These are phyloP conservation scores for Pristionchus mayeri DNA, from an alignment of 2,888 invertebrate genomes.

Conservation along the genomic window DNA sequence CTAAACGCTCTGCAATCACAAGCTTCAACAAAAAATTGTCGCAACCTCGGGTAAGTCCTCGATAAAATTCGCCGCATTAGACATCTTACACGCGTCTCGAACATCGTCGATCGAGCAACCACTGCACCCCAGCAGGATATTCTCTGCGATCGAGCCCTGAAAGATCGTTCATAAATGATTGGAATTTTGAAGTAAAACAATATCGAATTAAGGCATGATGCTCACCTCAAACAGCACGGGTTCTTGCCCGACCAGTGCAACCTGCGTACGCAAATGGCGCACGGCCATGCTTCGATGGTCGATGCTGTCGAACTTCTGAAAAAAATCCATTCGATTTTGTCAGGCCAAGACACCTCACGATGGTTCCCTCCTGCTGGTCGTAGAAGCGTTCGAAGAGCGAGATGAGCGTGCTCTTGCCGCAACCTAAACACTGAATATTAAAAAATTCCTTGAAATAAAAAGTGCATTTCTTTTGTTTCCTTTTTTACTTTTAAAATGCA, in stretches of 20 bases:
- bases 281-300: slow-evolving; percentile 39
- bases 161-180: background rate
- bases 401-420: slow-evolving; percentile 90
- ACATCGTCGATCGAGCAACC: slow-evolving; percentile 47
- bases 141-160: slow-evolving; percentile 36
- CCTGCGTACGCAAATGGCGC: slow-evolving; percentile 59
- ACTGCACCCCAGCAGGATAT: background rate
- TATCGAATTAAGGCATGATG: background rate
- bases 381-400: slow-evolving; percentile 88
- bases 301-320: slow-evolving; percentile 4
- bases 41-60: slow-evolving; percentile 51
- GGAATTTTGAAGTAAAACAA: too few relatives aligned
- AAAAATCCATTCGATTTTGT: background rate
- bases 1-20: background rate
- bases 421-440: slow-evolving; percentile 81
- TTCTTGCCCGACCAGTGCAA: slow-evolving; percentile 67
- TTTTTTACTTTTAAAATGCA: background rate
- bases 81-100: slow-evolving; percentile 51
- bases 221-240: slow-evolving; percentile 60
- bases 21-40: background rate
- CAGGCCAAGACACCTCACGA: background rate
- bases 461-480: background rate
- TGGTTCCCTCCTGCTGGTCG: slow-evolving; percentile 80
- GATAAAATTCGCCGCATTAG: slow-evolving; percentile 53
- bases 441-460: background rate